Evolutionary conservation across 2,888 invertebrate genomes (phyloP), one percentile per base, ranked within the genome.

Genomic region (Xylota segnis): DNA sequence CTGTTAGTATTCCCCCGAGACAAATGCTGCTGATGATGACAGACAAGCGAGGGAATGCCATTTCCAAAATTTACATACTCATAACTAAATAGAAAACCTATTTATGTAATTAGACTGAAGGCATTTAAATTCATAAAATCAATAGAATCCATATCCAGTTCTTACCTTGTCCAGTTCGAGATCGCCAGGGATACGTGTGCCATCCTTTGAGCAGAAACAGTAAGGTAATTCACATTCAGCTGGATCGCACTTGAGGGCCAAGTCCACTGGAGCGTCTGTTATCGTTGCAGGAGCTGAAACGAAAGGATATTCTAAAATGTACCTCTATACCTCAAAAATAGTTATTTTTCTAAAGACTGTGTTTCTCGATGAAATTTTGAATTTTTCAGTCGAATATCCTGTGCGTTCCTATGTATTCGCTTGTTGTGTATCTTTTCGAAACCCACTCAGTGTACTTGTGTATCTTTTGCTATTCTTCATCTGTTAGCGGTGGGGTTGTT

Each of bases 181-280:
- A 66, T 95, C 96, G 37, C 97, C 97, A 7, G 98, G 98, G 88
- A 98, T 96, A 83, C 94, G 91, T 4, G 97, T 98, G 43, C 98
- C 98, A 92, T 98, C 98, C 90, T 96, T 96, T 43, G 97, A 97
- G 91, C 98, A 98, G 93, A 95, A 98, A 91, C 98, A 98, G 90
- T 97, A 97, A 0, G 98, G 98, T 89, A 98, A 93, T 87, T 93
- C 93, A 90, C 98, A 98, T 83, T 95, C 94, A 0, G 94, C 93
- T 0, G 94, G 93, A 89, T 98, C 96, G 91, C 98, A 98, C 92
- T 95, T 96, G 77, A 94, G 94, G 0, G 97, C 97, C 89, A 96
- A 93, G 91, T 97, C 97, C 66, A 94, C 92, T 1, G 97, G 97
- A 6, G 96, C 93, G 91, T 97, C 97, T 1, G 97, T 97, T 65